Evolutionary conservation across 2,113 vertebrate genomes (phyloP).

Genomic region (Oncorhynchus mykiss): DNA sequence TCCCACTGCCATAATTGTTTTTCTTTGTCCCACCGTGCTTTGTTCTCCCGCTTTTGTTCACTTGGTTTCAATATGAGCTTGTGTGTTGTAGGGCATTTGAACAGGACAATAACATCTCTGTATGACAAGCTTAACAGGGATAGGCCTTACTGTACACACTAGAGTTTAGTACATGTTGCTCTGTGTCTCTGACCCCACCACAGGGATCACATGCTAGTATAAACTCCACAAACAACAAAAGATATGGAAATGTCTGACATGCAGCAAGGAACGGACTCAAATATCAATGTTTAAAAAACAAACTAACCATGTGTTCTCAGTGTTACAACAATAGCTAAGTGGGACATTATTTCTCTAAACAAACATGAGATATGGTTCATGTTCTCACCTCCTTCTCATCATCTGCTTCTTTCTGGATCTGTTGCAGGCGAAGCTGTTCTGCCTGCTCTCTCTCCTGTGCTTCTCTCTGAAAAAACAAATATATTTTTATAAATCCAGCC

Average conservation of each 20-base stretch:
- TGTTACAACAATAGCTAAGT: too few relatives aligned
- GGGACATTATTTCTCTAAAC: too few relatives aligned
- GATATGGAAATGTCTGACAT: neutral
- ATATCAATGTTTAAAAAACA: too few relatives aligned
- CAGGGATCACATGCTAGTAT: too few relatives aligned
- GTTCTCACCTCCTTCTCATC: conserved; percentile 92
- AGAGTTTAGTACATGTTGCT: too few relatives aligned
- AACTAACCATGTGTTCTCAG: too few relatives aligned
- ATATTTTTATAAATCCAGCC: neutral
- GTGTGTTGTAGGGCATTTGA: conserved; percentile 47
- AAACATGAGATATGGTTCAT: neutral
- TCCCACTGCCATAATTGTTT: conserved; percentile 55
- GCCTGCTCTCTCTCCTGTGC: conserved; percentile 96
- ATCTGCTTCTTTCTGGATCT: conserved; percentile 93
- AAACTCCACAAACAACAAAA: neutral
- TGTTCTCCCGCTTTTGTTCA: conserved; percentile 29
- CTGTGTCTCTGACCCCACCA: too few relatives aligned
- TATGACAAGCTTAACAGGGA: conserved; percentile 48
- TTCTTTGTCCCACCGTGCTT: conserved; percentile 44
- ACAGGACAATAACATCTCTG: conserved; percentile 63
- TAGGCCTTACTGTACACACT: conserved; percentile 35
- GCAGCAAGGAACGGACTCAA: neutral
- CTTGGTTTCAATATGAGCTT: conserved; percentile 19
- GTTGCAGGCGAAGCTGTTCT: conserved; percentile 93
- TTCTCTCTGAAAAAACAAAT: conserved; percentile 81